phyloP scores from a whole-genome alignment of 2,113 vertebrate species.

The Barnardius zonarius region DNA sequence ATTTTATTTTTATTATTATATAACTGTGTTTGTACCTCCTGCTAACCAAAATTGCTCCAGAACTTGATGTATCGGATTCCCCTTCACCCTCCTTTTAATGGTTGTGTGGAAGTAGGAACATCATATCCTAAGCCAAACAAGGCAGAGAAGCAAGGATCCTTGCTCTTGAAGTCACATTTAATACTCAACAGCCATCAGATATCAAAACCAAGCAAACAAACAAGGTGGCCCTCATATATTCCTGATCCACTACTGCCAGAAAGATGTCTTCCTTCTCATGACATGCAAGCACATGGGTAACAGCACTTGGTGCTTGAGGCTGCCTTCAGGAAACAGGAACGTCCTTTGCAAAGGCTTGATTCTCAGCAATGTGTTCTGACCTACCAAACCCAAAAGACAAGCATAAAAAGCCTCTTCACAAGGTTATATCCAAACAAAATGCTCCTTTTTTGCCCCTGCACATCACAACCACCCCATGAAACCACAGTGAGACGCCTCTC shows the following conservation, averaged over 20 bases:
- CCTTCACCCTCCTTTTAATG: neutral
- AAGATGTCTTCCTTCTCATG: neutral
- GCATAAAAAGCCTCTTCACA: neutral
- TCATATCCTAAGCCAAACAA: neutral
- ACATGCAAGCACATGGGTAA: neutral
- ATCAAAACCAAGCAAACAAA: neutral
- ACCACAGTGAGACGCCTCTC: neutral
- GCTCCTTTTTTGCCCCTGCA: rapidly evolving
- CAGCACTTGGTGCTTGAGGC: neutral
- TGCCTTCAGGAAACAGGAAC: neutral
- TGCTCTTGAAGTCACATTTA: neutral
- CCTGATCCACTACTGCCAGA: neutral
- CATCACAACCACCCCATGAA: neutral
- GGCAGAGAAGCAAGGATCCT: neutral
- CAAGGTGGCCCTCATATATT: neutral
- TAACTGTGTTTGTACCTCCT: neutral
- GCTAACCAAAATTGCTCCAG: neutral
- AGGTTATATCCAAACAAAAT: neutral
- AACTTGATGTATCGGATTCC: neutral
- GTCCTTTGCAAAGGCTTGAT: neutral
- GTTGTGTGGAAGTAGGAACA: neutral
- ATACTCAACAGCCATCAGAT: neutral
- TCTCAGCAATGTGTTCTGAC: neutral
- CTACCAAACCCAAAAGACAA: neutral
- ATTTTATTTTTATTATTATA: neutral